Evolutionary conservation across 2,797 vertebrate genomes (phyloP).

Genomic region (Cyprinella venusta): DNA sequence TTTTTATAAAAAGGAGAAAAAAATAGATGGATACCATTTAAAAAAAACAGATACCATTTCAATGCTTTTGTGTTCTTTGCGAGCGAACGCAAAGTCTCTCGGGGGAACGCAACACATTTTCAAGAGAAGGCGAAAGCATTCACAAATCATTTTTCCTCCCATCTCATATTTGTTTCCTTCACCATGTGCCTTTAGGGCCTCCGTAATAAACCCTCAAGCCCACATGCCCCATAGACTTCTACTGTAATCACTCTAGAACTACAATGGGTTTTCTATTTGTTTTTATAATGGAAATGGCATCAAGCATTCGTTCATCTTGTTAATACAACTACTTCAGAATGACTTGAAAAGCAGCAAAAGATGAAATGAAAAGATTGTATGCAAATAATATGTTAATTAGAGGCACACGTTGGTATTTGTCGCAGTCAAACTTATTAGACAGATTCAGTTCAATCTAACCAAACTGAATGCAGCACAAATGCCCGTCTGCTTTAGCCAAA

Average conservation of each 20-base stretch:
- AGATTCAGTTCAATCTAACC: background rate
- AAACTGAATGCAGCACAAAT: background rate
- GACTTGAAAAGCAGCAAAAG: conserved; percentile 22
- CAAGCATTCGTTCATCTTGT: background rate
- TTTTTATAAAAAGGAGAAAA: too few relatives aligned
- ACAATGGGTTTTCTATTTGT: background rate
- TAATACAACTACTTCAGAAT: background rate
- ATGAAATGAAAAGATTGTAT: background rate
- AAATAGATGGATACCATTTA: too few relatives aligned
- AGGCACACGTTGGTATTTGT: background rate
- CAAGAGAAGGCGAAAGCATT: too few relatives aligned
- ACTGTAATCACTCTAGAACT: background rate
- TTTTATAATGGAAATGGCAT: background rate
- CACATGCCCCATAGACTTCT: background rate
- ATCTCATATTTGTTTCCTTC: too few relatives aligned
- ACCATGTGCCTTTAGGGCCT: too few relatives aligned
- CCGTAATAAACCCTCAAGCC: background rate
- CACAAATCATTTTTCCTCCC: too few relatives aligned
- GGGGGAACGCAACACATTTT: too few relatives aligned
- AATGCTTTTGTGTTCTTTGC: too few relatives aligned
- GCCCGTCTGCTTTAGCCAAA: background rate
- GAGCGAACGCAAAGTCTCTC: too few relatives aligned
- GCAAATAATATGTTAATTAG: background rate
- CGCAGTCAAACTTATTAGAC: background rate
- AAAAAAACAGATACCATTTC: too few relatives aligned